A percentile compares a stretch with the other conserved stretches of the same genome.
Conservation (phyloP, 2,797 vertebrate genomes). For the Poecilia wingei region DNA sequence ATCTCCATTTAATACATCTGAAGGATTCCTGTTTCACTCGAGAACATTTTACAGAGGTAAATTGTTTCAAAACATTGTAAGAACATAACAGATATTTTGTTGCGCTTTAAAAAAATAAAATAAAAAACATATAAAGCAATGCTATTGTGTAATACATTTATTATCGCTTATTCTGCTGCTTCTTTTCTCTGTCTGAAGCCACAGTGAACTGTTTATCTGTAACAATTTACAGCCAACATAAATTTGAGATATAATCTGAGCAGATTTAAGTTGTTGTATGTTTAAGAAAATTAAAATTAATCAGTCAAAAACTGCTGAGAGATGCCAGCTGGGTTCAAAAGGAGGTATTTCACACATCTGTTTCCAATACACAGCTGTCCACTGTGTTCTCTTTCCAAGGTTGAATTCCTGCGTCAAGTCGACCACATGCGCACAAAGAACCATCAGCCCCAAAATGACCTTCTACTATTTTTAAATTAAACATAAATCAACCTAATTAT, state of each 20-base stretch:
- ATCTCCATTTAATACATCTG: neutral
- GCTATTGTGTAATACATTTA: neutral
- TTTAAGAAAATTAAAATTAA: conserved; percentile 46
- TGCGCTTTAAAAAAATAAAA: neutral
- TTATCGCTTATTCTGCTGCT: neutral
- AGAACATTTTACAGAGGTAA: conserved; percentile 28
- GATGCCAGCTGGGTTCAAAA: conserved; percentile 66
- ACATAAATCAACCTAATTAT: conserved; percentile 15
- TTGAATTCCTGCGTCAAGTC: conserved; percentile 59
- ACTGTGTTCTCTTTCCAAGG: conserved; percentile 65
- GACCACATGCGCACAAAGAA: conserved; percentile 39
- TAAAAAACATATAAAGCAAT: conserved; percentile 9
- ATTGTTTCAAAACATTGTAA: conserved; percentile 16
- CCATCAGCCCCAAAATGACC: conserved; percentile 44
- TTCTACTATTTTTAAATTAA: conserved; percentile 32
- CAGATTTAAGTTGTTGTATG: conserved; percentile 21
- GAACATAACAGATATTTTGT: neutral
- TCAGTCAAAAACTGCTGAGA: conserved; percentile 49
- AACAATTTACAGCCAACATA: conserved; percentile 9
- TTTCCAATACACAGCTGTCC: conserved; percentile 72
- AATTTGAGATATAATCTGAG: conserved; percentile 6
- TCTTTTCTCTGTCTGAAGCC: conserved; percentile 10
- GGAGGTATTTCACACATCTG: conserved; percentile 75
- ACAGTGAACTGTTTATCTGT: neutral
- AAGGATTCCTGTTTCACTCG: conserved; percentile 12